A percentile compares a stretch with the other conserved stretches of the same genome.
Conservation (phyloP, 2,113 vertebrate species). For the Hippocampus barbouri region DNA sequence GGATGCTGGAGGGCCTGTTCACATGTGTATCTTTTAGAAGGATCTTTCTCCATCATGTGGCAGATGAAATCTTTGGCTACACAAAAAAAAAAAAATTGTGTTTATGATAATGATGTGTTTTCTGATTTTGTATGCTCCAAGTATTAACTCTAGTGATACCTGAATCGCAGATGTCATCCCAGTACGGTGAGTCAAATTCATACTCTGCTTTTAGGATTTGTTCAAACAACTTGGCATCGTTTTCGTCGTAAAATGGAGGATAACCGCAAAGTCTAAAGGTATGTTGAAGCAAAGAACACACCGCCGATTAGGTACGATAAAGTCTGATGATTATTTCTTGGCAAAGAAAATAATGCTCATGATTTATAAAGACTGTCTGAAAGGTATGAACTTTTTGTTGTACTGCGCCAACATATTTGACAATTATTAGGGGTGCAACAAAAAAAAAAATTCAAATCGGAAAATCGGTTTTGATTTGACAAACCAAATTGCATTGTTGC, state of each 20-base stretch:
- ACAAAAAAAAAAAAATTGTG: conserved; percentile 20
- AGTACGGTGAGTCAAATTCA: conserved; percentile 97
- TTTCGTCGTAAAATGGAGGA: conserved; percentile 96
- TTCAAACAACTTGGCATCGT: conserved; percentile 94
- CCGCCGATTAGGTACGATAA: fast-evolving
- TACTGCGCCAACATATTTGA: neutral
- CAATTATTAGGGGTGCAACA: no score
- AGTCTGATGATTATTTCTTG: no score
- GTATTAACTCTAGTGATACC: conserved; percentile 67
- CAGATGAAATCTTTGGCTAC: conserved; percentile 96
- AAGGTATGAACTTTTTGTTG: neutral
- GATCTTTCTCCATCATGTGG: conserved; percentile 96
- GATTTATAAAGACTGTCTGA: neutral
- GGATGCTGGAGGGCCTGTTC: conserved; percentile 95
- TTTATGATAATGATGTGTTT: neutral
- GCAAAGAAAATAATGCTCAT: neutral
- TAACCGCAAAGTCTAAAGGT: conserved; percentile 88
- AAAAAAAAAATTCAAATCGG: no score
- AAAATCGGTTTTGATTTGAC: no score
- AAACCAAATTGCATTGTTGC: no score
- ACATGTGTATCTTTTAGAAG: conserved; percentile 86
- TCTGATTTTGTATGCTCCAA: neutral
- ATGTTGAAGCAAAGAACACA: neutral
- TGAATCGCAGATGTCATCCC: conserved; percentile 98
- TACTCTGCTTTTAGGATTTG: conserved; percentile 96